These are phyloP conservation scores for Cylindroiulus punctatus DNA, from an alignment of 2,888 invertebrate genomes.

Conservation along the genomic window DNA sequence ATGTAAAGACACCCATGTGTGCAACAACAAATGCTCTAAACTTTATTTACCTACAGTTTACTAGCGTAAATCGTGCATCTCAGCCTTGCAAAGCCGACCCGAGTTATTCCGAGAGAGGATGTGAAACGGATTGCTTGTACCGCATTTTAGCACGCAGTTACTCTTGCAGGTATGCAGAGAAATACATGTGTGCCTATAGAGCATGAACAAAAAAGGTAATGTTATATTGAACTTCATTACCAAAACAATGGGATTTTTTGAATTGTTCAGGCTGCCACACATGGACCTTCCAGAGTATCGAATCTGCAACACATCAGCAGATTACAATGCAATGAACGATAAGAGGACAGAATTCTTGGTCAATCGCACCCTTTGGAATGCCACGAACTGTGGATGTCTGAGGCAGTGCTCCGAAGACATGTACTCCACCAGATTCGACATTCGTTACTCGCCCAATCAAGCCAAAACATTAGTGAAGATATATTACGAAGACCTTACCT, in stretches of 20 bases:
- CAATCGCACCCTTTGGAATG: neutral
- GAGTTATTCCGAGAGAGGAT: constrained; percentile 15
- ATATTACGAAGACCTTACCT: constrained; percentile 51
- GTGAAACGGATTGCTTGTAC: constrained; percentile 46
- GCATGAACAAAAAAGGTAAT: too few relatives aligned
- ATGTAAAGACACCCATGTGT: too few relatives aligned
- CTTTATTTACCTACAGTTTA: constrained; percentile 21
- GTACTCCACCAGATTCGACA: constrained; percentile 40
- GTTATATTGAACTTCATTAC: too few relatives aligned
- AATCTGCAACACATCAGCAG: constrained; percentile 8
- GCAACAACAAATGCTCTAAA: too few relatives aligned
- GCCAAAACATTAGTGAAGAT: constrained; percentile 35
- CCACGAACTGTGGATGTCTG: constrained; percentile 36
- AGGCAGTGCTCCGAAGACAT: constrained; percentile 44
- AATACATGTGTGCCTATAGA: too few relatives aligned
- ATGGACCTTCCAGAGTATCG: constrained; percentile 48
- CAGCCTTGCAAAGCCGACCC: constrained; percentile 36
- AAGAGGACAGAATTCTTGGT: neutral
- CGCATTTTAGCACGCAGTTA: neutral
- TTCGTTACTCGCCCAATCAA: neutral
- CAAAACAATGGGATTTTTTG: too few relatives aligned
- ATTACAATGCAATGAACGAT: constrained; percentile 40
- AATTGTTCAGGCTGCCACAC: constrained; percentile 38
- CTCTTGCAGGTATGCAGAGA: constrained; percentile 50
- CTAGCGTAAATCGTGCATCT: neutral